Evolutionary conservation across 1,140 invertebrate species (phyloP), one percentile per base, ranked within the genome.

Genomic region (Calephelis virginiensis): DNA sequence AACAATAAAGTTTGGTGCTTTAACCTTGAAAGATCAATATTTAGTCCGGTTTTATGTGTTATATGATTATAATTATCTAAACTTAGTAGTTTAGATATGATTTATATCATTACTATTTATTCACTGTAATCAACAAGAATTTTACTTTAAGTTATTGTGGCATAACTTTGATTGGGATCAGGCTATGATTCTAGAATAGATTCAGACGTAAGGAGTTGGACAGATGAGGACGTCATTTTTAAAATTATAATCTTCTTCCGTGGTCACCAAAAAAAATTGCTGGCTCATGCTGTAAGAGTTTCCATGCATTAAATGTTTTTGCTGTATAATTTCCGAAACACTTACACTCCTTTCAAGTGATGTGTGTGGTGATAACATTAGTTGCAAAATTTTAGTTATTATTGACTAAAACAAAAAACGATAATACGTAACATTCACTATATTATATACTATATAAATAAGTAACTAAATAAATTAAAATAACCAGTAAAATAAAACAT

Each of bases 11-110:
- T 50, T 50, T 50, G 48, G 9, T 50, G 48, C 48, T n/a, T 50
- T 50, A 14, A 50, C n/a, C 48, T 50, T 50, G 48, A 13, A 50
- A 50, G 48, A 50, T 50, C 48, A 50, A 50, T 50, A 50, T 50
- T 50, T 50, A 14, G 48, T 50, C 48, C 13, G 48, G 13, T 14
- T 50, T 50, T 8, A 50, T 50, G 48, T 50, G 48, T 50, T 47
- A 47, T 47, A 12, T 47, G 12, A 47, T 47, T 47, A 8, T 47
- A 47, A 47, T 47, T 47, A 47, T 47, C 46, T 47, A 47, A 47
- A 47, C 2, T 5, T 47, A 47, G 9, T 47, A 47, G 12, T 8
- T 47, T 47, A n/a, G n/a, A 8, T 47, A 47, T 47, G 46, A 8
- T n/a, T n/a, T n/a, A n/a, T n/a, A 47, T 47, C 46, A 47, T 47